phyloP scores from a whole-genome alignment of 37 sponge, comb jelly and placozoan species.

The Agelas oroides region DNA sequence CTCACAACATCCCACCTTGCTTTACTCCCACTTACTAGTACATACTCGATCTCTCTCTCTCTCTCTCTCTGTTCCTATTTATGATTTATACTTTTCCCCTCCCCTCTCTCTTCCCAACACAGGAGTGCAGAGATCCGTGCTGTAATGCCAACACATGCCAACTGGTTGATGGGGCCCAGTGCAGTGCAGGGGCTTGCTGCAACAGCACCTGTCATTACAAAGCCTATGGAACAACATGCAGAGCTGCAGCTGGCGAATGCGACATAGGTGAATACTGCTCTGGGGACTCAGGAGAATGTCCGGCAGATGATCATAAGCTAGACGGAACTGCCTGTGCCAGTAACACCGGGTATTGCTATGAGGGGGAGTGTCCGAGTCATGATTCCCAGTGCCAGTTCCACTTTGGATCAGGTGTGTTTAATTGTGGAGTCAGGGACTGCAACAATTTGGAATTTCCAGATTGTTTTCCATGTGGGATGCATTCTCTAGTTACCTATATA shows the following conservation, averaged over 20 bases:
- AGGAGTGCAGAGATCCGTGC: constrained; percentile 48
- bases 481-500: too few relatives aligned
- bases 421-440: not conserved
- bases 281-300: constrained; percentile 40
- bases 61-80: too few relatives aligned
- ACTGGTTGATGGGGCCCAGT: constrained; percentile 28
- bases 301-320: constrained; percentile 4
- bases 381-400: constrained; percentile 6
- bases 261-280: constrained; percentile 50
- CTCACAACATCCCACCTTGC: too few relatives aligned
- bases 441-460: not conserved
- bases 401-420: too few relatives aligned
- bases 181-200: constrained; percentile 54
- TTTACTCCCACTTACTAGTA: too few relatives aligned
- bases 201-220: constrained; percentile 20
- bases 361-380: constrained; percentile 26
- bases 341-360: constrained; percentile 33
- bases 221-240: constrained; percentile 20
- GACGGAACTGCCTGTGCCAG: constrained; percentile 25
- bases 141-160: constrained; percentile 73
- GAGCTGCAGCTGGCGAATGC: constrained; percentile 34
- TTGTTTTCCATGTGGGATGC: too few relatives aligned
- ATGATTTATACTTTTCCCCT: too few relatives aligned
- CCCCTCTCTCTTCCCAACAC: too few relatives aligned
- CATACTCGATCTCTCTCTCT: too few relatives aligned